Evolutionary conservation across 2,113 vertebrate species (phyloP), one percentile per base, ranked within the genome.

Genomic region (Eulacestoma nigropectus): DNA sequence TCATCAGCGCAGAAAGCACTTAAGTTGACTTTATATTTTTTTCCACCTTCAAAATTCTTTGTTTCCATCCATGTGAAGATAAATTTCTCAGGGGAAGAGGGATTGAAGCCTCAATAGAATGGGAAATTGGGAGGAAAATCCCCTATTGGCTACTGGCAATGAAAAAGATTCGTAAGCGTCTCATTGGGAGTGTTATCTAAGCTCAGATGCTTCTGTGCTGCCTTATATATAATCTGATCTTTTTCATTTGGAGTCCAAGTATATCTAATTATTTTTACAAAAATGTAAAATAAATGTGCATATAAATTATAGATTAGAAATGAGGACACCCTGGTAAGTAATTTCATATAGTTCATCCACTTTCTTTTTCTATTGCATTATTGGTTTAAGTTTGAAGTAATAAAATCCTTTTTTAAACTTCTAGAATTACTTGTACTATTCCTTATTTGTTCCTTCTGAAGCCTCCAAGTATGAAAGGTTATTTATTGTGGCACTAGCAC

Each of bases 371-470:
- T 93, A 84, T 94, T 97, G 53, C 35, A 46, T 73, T 90, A 60
- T 77, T 62, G 69, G 78, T 97, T 98, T 95, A 97, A 96, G 84
- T 91, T 76, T 96, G 87, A 97, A 94, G 87, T 60, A 89, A 96
- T 89, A 89, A 87, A 95, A 98, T 97, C 90, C 91, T 89, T 89
- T 94, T 96, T 94, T 83, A 97, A 98, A 96, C 73, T 95, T 94
- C 50, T 64, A 81, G 95, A 95, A 97, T 96, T 95, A 91, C 72
- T 96, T 97, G 79, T 79, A 90, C 96, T 97, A 90, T 73, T 97
- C 84, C 77, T 97, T 97, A 95, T 97, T 98, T 97, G 85, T 90
- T 96, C 87, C 79, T 96, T 97, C 92, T 91, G 95, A 98, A 97
- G 47, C 85, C 82, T 96, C 89, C 81, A 27, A 75, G 85, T 97